phyloP scores from a whole-genome alignment of 2,888 invertebrate species.

The Diadromus collaris region DNA sequence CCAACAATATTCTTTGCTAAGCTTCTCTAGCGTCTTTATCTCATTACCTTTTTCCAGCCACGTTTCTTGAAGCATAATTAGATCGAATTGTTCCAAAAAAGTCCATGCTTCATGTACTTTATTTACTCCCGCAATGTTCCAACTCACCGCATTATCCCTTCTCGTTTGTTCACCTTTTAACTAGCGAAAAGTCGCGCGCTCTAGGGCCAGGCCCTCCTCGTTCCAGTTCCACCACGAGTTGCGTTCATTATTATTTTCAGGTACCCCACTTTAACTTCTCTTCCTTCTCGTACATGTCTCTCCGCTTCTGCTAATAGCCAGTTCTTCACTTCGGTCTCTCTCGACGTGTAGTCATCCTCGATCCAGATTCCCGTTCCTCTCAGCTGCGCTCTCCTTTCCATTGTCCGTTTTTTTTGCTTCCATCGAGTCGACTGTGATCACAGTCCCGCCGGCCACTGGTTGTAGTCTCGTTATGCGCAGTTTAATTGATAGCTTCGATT shows the following conservation, averaged over 20 bases:
- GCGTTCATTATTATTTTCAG: conserved; percentile 10
- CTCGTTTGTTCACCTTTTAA: not conserved
- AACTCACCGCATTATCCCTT: not conserved
- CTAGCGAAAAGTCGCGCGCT: not conserved
- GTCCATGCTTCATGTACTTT: conserved; percentile 5
- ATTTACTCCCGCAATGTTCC: conserved; percentile 15
- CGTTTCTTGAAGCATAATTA: conserved; percentile 20
- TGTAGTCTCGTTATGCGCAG: not conserved
- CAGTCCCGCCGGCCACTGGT: not conserved
- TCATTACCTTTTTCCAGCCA: conserved; percentile 25
- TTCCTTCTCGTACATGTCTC: not conserved
- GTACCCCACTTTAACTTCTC: conserved; percentile 1
- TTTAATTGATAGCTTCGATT: not conserved
- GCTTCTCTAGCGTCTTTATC: not conserved
- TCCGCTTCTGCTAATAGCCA: not conserved
- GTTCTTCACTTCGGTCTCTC: not conserved
- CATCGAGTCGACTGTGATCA: not conserved
- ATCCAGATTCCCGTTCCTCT: not conserved
- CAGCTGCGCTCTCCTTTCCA: not conserved
- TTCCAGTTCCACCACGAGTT: conserved; percentile 21
- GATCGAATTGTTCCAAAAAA: conserved; percentile 15
- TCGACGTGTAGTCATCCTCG: not conserved
- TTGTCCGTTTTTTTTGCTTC: not conserved
- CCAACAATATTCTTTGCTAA: conserved; percentile 30
- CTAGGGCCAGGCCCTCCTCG: not conserved